Base-by-base conservation (phyloP, 2,797 vertebrate species). In the Caiman crocodilus region DNA sequence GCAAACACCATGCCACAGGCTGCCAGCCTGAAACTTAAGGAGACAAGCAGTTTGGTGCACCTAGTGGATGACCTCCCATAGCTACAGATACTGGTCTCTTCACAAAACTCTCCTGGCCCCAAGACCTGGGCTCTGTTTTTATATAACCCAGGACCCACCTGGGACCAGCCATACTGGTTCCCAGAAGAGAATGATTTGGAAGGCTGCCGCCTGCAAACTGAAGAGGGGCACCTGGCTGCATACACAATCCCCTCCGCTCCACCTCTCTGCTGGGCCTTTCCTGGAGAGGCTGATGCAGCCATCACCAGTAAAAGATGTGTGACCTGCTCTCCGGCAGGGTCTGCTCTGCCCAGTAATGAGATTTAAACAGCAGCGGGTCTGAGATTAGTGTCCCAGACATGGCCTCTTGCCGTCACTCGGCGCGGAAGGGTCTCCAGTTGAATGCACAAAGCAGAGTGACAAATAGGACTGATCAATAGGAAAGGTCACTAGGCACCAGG, bases 351-450 rank as follows among this genome's bases (percentile, higher is more conserved):
- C 94, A 89, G 58, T 89, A 95, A 95, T 89, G 87, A 93, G 91
- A 95, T 90, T 83, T 94, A 95, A 96, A 95, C 79, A 90, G 95
- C 95, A 95, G 60, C 28, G 81, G 76, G 87, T 18, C 74, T 3
- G 81, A 90, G 93, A 91, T 96, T 83, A 92, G 79, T 92, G 86
- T 86, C 92, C 61, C 28, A 87, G 93, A 93, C 84, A 86, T 1
- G 88, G 94, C 30, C 50, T 4, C 92, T 95, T 35, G 94, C 94
- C 94, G 95, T 93, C 95, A 94, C 92, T 91, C 18, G 9, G 76
- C 64, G 28, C 59, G 84, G 92, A 42, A 80, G 88, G 63, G 88
- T 93, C 88, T 90, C 85, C 80, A 16, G 82, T 87, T 93, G 74
- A 69, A 71, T 12, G 83, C 85, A 85, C 85, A 71, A 80, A 88